Percentiles rank a stretch among this genome's conserved stretches.
These are phyloP conservation scores for Macroglossus sobrinus DNA, from an alignment of 2,113 vertebrate genomes.

Conservation along the genomic window DNA sequence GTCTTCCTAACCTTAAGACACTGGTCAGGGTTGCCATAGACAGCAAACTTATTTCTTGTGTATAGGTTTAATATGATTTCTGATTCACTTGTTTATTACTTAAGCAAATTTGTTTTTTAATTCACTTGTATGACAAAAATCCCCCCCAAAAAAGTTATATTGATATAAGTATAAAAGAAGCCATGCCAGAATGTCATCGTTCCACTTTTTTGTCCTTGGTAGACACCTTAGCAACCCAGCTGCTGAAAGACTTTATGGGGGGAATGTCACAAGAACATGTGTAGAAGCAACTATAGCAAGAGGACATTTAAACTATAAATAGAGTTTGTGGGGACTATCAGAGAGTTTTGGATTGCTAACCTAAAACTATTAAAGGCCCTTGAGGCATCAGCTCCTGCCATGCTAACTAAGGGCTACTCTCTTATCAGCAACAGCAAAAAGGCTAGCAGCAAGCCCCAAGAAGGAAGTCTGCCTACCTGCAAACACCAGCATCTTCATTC, in stretches of 20 bases:
- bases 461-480: background rate
- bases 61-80: background rate
- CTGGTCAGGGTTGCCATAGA: background rate
- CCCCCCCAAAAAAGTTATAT: background rate
- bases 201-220: background rate
- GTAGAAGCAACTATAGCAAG: background rate
- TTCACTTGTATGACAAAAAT: background rate
- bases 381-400: background rate
- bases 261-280: background rate
- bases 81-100: background rate
- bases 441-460: background rate
- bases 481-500: background rate
- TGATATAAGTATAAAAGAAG: background rate
- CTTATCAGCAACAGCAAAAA: background rate
- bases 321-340: background rate
- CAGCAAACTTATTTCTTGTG: background rate
- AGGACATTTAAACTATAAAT: background rate
- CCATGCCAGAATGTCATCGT: background rate
- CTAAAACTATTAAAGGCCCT: background rate
- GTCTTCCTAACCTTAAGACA: background rate
- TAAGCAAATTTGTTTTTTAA: background rate
- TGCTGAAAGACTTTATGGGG: background rate
- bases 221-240: too few species aligned
- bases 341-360: background rate
- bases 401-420: background rate